Conservation (phyloP, 1,140 invertebrate genomes). For the Nixonia krombeini region DNA sequence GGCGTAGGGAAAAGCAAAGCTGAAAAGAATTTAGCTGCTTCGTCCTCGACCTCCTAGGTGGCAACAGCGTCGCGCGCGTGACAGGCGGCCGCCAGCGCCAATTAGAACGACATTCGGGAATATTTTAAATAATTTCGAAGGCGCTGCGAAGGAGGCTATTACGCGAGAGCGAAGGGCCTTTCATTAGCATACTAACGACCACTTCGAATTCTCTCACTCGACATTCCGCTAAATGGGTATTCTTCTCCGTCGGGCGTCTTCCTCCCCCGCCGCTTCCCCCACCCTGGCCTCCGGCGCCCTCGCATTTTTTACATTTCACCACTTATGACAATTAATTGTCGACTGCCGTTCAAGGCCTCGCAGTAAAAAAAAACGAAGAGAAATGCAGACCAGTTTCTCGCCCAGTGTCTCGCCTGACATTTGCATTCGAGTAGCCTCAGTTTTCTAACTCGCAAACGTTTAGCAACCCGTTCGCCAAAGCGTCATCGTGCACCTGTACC, state of each 20-base stretch:
- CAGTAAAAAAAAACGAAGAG: not conserved
- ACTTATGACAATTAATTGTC: not conserved
- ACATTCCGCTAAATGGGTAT: constrained; percentile 51
- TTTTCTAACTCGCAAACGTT: no score
- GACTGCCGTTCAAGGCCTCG: not conserved
- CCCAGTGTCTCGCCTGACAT: no score
- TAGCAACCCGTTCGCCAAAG: no score
- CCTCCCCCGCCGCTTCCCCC: not conserved
- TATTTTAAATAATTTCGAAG: constrained; percentile 65
- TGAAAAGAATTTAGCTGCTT: constrained; percentile 11
- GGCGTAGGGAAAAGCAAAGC: no score
- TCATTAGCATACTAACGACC: constrained; percentile 71
- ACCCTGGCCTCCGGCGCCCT: not conserved
- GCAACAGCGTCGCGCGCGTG: constrained; percentile 43
- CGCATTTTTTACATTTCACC: constrained; percentile 1
- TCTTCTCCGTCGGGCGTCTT: constrained; percentile 22
- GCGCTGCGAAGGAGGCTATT: constrained; percentile 45
- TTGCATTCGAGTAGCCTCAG: no score
- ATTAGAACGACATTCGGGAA: constrained; percentile 60
- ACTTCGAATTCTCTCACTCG: constrained; percentile 56
- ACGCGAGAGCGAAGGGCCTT: constrained; percentile 43
- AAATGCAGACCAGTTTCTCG: not conserved
- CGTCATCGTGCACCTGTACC: no score
- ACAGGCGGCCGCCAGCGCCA: constrained; percentile 44
- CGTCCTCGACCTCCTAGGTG: constrained; percentile 28